Percentiles rank a stretch among this genome's conserved stretches.
Evolutionary conservation across 2,113 vertebrate genomes (phyloP).

Genomic region (Cephalopterus ornatus): DNA sequence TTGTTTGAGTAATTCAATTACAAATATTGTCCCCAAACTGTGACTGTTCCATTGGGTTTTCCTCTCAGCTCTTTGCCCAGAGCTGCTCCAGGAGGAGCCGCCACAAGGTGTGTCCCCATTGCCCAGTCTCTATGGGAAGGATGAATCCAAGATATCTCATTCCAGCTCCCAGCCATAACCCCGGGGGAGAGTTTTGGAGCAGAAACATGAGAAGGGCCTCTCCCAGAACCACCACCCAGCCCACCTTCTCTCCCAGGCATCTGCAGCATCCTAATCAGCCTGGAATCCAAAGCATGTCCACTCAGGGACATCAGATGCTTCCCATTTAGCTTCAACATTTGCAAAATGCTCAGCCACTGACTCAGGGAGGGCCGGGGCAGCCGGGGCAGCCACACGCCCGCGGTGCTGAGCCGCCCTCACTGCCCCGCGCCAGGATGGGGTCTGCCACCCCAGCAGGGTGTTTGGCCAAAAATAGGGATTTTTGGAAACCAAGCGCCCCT

Average conservation of each 20-base stretch:
- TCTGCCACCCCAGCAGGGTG: accelerated
- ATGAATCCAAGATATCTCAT: background rate
- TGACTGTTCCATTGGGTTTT: background rate
- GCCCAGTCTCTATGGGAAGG: background rate
- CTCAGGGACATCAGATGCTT: conserved; percentile 3
- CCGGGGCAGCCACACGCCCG: background rate
- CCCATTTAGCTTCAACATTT: background rate
- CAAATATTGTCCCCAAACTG: background rate
- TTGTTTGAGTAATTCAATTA: background rate
- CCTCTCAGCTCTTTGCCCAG: background rate
- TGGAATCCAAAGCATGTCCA: conserved; percentile 42
- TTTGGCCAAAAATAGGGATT: background rate
- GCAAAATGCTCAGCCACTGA: conserved; percentile 48
- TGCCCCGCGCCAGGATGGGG: accelerated
- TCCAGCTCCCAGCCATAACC: background rate
- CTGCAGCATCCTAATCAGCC: conserved; percentile 8
- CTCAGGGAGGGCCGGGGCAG: background rate
- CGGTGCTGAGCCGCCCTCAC: background rate
- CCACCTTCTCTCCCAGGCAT: conserved; percentile 15
- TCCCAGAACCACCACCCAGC: background rate
- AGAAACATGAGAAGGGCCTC: background rate
- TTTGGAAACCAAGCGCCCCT: background rate
- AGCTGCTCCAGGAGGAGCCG: background rate
- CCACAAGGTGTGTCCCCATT: background rate
- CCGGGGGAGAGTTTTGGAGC: background rate